These are phyloP conservation scores for Spicauda simplicius DNA, from an alignment of 2,888 invertebrate genomes.

Conservation along the genomic window DNA sequence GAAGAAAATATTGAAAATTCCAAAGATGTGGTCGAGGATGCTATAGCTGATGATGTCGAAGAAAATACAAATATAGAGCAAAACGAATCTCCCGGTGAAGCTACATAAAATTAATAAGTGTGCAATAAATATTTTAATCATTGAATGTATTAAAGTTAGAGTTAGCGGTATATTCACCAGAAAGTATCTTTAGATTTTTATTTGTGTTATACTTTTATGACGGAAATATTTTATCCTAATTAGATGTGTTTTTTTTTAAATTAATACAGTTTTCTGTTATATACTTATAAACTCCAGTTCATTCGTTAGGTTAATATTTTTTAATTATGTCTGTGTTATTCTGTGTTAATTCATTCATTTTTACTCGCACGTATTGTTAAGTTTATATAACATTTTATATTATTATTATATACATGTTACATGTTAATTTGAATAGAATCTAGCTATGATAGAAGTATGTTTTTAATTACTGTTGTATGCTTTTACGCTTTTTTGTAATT, in stretches of 20 bases:
- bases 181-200: too few species aligned
- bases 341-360: too few species aligned
- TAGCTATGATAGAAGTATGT: neutral
- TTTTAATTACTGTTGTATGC: neutral
- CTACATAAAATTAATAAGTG: neutral
- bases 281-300: too few species aligned
- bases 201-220: too few species aligned
- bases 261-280: too few species aligned
- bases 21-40: conserved; percentile 1
- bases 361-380: too few species aligned
- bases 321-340: too few species aligned
- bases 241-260: too few species aligned
- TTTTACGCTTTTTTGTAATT: neutral
- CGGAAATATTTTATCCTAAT: too few species aligned
- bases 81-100: neutral
- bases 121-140: neutral
- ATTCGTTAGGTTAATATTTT: too few species aligned
- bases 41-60: neutral
- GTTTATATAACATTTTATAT: neutral
- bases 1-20: neutral
- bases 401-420: neutral
- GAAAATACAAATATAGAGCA: neutral
- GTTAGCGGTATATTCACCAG: neutral
- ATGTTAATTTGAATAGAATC: too few species aligned
- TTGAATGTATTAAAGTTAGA: neutral